phyloP scores from a whole-genome alignment of 2,113 vertebrate species.

The Steatornis caripensis region DNA sequence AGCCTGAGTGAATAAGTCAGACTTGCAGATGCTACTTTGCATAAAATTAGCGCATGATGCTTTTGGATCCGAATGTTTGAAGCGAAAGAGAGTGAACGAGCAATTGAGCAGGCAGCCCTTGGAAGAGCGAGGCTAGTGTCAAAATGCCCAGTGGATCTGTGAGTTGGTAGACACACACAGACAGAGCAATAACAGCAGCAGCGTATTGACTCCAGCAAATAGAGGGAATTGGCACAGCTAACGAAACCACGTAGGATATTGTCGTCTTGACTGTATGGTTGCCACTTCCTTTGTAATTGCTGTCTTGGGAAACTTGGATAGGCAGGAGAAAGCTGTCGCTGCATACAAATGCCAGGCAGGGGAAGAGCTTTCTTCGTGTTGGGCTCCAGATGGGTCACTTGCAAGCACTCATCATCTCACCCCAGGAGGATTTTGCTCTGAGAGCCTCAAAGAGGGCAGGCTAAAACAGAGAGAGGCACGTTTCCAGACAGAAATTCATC shows the following conservation, averaged over 20 bases:
- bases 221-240: not conserved
- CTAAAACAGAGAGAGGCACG: not conserved
- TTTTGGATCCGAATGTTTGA: not conserved
- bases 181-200: not conserved
- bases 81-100: not conserved
- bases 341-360: not conserved
- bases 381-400: conserved; percentile 25
- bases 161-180: not conserved
- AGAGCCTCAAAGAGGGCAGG: not conserved
- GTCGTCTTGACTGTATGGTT: not conserved
- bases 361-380: not conserved
- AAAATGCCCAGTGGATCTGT: conserved; percentile 42
- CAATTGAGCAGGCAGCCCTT: not conserved
- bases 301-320: not conserved
- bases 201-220: not conserved
- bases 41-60: not conserved
- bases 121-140: conserved; percentile 17
- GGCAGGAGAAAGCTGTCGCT: not conserved
- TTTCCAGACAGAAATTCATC: not conserved
- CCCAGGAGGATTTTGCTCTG: not conserved
- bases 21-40: not conserved
- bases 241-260: not conserved
- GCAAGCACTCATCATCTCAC: not conserved
- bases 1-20: not conserved
- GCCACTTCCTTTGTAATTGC: conserved; percentile 4